phyloP scores from a whole-genome alignment of 2,113 vertebrate genomes.

The Engraulis encrasicolus region DNA sequence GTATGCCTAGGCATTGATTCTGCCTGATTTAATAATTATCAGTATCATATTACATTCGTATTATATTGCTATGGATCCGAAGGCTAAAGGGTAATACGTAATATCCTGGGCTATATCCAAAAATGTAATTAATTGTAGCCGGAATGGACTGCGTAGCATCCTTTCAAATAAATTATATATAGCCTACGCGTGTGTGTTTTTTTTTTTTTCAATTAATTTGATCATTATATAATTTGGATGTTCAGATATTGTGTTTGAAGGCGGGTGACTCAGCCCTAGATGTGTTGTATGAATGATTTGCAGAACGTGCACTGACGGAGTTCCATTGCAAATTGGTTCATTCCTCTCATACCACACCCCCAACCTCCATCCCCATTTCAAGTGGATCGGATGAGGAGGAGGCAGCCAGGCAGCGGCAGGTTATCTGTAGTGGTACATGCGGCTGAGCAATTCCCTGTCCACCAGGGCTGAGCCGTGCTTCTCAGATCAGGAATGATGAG shows the following conservation, averaged over 20 bases:
- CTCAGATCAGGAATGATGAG: constrained; percentile 28
- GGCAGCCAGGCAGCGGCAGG: constrained; percentile 2
- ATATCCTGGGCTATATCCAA: too few species aligned
- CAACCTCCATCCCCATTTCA: constrained; percentile 21
- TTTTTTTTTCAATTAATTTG: background rate
- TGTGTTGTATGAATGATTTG: constrained; percentile 1
- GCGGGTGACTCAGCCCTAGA: background rate
- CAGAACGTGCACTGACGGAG: background rate
- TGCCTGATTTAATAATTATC: too few species aligned
- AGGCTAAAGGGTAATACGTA: too few species aligned
- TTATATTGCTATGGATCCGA: too few species aligned
- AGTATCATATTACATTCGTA: too few species aligned
- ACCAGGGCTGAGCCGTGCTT: constrained; percentile 29
- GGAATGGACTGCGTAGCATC: too few species aligned
- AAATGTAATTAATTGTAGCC: too few species aligned
- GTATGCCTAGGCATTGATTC: too few species aligned
- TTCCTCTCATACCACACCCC: background rate
- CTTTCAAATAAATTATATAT: too few species aligned
- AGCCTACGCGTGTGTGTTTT: background rate
- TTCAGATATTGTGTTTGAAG: too few species aligned
- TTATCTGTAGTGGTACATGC: constrained; percentile 4
- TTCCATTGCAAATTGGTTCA: constrained; percentile 18
- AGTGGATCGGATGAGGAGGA: constrained; percentile 36
- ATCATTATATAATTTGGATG: background rate
- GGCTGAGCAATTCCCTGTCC: background rate